These are phyloP conservation scores for Melanaphis sacchari DNA, from an alignment of 1,140 invertebrate genomes.

Conservation along the genomic window DNA sequence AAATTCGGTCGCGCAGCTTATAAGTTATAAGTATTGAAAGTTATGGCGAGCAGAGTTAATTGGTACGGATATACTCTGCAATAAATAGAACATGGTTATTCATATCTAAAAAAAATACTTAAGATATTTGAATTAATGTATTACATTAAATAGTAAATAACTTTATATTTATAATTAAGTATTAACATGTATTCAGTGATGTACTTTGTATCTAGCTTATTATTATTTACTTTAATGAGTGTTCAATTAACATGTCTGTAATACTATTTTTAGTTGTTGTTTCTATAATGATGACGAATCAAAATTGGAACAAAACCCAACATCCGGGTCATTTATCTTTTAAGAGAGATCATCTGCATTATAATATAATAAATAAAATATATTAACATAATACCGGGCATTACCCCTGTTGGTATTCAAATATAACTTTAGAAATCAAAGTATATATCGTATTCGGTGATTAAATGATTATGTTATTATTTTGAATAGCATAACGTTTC, in stretches of 20 bases:
- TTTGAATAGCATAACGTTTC: too few species aligned
- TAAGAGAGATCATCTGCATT: not conserved
- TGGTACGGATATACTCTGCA: too few species aligned
- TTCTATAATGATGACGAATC: not conserved
- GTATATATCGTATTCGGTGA: not conserved
- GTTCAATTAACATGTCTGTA: not conserved
- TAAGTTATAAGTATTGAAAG: too few species aligned
- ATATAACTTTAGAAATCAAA: not conserved
- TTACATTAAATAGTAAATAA: not conserved
- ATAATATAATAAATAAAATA: not conserved
- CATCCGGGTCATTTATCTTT: not conserved
- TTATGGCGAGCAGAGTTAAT: too few species aligned
- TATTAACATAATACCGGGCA: not conserved
- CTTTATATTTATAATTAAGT: not conserved
- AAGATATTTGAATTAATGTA: too few species aligned
- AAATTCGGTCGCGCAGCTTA: too few species aligned
- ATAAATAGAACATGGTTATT: too few species aligned
- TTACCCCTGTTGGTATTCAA: not conserved
- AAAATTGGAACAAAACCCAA: not conserved
- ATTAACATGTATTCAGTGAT: not conserved
- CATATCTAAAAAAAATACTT: too few species aligned
- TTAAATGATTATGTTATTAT: not conserved
- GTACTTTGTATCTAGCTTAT: not conserved
- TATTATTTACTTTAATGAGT: not conserved
- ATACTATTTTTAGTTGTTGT: not conserved